Evolutionary conservation across 2,888 invertebrate species (phyloP).

Genomic region (Netelia fuscicornis): DNA sequence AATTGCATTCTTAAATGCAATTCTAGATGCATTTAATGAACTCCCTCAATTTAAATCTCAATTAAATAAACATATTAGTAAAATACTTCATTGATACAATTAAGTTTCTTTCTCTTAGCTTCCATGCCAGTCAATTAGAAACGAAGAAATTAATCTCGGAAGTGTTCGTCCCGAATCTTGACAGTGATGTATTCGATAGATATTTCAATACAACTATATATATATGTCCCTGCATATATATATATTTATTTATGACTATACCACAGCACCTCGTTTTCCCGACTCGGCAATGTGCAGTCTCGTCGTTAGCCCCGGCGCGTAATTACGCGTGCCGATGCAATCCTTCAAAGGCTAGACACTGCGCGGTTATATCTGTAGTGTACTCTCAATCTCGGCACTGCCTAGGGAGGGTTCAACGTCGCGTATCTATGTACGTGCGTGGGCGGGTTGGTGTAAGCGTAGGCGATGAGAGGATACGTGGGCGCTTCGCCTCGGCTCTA

Average conservation of each 20-base stretch:
- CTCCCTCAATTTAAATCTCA: too few relatives aligned
- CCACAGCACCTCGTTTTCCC: constrained; percentile 26
- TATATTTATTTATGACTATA: not conserved
- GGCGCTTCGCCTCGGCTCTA: constrained; percentile 50
- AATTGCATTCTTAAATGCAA: too few relatives aligned
- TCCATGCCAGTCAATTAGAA: constrained; percentile 39
- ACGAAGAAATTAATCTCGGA: constrained; percentile 26
- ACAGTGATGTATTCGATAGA: not conserved
- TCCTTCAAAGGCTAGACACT: constrained; percentile 56
- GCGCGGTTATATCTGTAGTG: constrained; percentile 22
- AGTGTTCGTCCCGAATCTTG: not conserved
- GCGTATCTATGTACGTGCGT: constrained; percentile 32
- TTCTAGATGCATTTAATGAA: too few relatives aligned
- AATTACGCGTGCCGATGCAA: constrained; percentile 63
- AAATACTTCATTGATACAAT: not conserved
- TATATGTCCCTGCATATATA: not conserved
- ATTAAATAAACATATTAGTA: not conserved
- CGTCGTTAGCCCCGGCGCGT: constrained; percentile 51
- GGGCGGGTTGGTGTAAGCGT: constrained; percentile 56
- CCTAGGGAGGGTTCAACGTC: constrained; percentile 46
- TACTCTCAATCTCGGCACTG: constrained; percentile 60
- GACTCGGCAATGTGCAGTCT: constrained; percentile 42
- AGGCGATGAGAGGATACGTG: constrained; percentile 55
- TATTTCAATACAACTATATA: too few relatives aligned
- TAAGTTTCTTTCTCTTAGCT: too few relatives aligned